Conservation (phyloP, 2,797 vertebrate genomes). For the Australoheros facetus region DNA sequence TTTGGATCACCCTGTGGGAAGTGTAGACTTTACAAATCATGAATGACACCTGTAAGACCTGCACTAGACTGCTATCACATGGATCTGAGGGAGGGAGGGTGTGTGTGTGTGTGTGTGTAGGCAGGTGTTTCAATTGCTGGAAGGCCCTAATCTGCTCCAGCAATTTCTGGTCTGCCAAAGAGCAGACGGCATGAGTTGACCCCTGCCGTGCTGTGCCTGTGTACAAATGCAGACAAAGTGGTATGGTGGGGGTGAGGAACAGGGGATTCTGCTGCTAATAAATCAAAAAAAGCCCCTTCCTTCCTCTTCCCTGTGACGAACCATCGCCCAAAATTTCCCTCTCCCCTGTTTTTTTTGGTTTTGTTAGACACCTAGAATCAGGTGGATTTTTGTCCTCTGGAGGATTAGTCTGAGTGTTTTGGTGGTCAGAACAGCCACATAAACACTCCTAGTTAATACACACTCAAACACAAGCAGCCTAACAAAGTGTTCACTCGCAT, state of each 20-base stretch:
- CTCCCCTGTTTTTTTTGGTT: neutral
- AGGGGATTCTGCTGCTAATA: conserved; percentile 37
- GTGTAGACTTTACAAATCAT: conserved; percentile 26
- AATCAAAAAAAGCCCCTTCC: conserved; percentile 57
- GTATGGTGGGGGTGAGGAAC: conserved; percentile 8
- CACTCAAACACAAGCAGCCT: neutral
- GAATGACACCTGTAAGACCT: conserved; percentile 26
- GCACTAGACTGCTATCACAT: conserved; percentile 1
- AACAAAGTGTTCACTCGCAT: conserved; percentile 16
- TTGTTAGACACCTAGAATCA: neutral
- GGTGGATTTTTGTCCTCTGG: neutral
- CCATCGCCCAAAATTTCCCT: neutral
- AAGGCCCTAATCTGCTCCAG: conserved; percentile 53
- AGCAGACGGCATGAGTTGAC: conserved; percentile 50
- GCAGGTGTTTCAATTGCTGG: conserved; percentile 19
- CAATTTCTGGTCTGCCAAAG: conserved; percentile 51
- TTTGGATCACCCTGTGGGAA: neutral
- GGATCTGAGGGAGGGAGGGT: neutral
- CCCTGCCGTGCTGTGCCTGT: conserved; percentile 22
- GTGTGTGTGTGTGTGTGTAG: too few species aligned
- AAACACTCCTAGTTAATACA: neutral
- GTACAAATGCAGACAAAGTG: conserved; percentile 14
- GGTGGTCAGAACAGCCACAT: neutral
- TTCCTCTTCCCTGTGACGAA: neutral
- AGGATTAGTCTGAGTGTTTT: neutral